Evolutionary conservation across 2,113 vertebrate species (phyloP), one percentile per base, ranked within the genome.

Genomic region (Misgurnus mizolepis): DNA sequence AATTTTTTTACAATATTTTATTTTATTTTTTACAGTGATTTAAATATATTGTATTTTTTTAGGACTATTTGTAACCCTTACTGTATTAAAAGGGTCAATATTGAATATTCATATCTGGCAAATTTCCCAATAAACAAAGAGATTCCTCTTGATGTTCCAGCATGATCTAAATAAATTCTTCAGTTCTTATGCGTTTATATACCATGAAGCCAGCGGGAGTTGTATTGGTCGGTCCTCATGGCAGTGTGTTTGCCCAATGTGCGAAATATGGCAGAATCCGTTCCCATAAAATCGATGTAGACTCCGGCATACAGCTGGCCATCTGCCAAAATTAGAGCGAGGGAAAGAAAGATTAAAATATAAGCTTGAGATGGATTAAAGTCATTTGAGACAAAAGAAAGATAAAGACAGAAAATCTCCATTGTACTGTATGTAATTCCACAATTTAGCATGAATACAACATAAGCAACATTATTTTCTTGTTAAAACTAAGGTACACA

Each of bases 201-300:
- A 99, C 98, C 98, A 0, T 99, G 97, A 74, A 99, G 93, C 98
- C 98, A 99, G 89, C 97, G 96, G 53, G 98, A 99, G 85, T 99
- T 99, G 92, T 99, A 98, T 91, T 99, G 98, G 89, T 99, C 98
- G 0, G 97, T 99, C 88, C 98, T 94, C 97, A 99, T 99, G 89
- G 96, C 96, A 0, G 98, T 98, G 91, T 99, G 96, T 86, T 97
- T 97, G 84, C 98, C 97, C 86, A 99, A 95, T 0, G 97, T 99
- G 80, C 97, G 95, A 90, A 99, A 99, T 89, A 99, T 99, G 85
- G 97, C 96, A 0, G 98, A 97, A 0, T 99, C 98, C 0, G 97
- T 99, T 88, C 97, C 98, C 98, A 99, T 99, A 92, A 99, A 99
- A 87, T 99, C 98, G 0, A 99, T 97, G 90, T 99, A 99, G 78